Conservation (phyloP, 2,888 invertebrate genomes). For the Azorinus chamasolen region DNA sequence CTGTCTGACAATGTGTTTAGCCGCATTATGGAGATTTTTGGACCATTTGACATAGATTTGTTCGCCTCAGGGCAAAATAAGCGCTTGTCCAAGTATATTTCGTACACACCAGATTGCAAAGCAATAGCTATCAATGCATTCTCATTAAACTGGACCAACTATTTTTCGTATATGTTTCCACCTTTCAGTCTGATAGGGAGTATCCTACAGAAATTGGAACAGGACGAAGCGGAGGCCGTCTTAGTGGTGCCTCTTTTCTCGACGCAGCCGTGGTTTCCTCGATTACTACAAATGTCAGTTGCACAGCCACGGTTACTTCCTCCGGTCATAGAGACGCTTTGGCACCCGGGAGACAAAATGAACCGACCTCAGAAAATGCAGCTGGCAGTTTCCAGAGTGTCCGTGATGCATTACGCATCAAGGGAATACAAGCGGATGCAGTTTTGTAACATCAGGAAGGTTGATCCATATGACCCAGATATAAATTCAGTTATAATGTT, state of each 20-base stretch:
- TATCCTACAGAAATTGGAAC: background rate
- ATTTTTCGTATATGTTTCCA: constrained; percentile 15
- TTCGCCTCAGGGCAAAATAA: constrained; percentile 41
- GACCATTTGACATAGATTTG: constrained; percentile 28
- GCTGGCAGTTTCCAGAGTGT: constrained; percentile 6
- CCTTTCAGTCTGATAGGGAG: constrained; percentile 17
- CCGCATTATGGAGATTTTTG: constrained; percentile 10
- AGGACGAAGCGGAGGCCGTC: background rate
- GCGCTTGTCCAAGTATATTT: constrained; percentile 15
- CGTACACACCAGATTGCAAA: constrained; percentile 4
- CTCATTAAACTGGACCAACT: constrained; percentile 10
- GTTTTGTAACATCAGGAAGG: constrained; percentile 38
- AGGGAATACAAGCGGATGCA: constrained; percentile 33
- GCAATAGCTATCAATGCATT: too few species aligned
- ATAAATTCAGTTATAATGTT: constrained; percentile 21
- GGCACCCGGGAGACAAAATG: background rate
- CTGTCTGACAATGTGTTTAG: constrained; percentile 18
- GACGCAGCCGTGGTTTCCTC: constrained; percentile 15
- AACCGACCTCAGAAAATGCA: background rate
- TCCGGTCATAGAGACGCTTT: background rate
- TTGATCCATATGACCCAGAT: constrained; percentile 34
- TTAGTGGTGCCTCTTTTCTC: constrained; percentile 17
- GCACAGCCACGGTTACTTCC: background rate
- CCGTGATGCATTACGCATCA: constrained; percentile 8
- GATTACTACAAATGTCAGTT: background rate